Evolutionary conservation across 2,888 invertebrate genomes (phyloP), one percentile per base, ranked within the genome.

Genomic region (Rhagium mordax): DNA sequence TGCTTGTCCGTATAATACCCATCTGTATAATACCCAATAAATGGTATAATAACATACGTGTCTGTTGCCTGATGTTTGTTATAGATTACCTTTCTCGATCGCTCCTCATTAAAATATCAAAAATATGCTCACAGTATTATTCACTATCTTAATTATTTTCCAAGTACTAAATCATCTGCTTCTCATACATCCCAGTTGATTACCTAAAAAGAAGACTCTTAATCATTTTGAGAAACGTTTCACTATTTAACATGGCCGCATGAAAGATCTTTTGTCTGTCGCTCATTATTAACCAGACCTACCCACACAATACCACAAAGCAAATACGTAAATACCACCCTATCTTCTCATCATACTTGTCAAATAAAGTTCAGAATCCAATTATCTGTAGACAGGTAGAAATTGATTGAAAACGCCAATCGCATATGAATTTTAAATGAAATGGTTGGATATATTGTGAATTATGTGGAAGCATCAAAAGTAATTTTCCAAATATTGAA

Each of bases 331-430:
- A 60, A 69, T 71, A 66, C 60, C 49, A 53, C 70, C 67, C 75
- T 71, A 75, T 72, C 77, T 74, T 70, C 74, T 64, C 71, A 74
- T 76, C 76, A 73, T 76, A 75, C 75, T 74, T 76, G 78, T 82
- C 81, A 81, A 82, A 82, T 83, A 82, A 83, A 82, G 81, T 81
- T 82, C 81, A 77, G 74, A 81, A 83, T 80, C 76, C 82, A 83
- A 83, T 83, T 83, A 83, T 81, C 77, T 77, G 71, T 68, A 74
- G 83, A 81, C 80, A 81, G 81, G 80, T 80, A 67, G 78, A 75
- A 47, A 79, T 79, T 81, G 82, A 83, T 83, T 83, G 81, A 81
- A 81, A 82, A 82, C 76, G 83, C 81, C 83, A 83, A 80, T 81
- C 82, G 79, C 75, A 74, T 64, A 68, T 72, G 62, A 71, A 64